Conservation (phyloP, 2,113 vertebrate species). For the Ophiodon elongatus region DNA sequence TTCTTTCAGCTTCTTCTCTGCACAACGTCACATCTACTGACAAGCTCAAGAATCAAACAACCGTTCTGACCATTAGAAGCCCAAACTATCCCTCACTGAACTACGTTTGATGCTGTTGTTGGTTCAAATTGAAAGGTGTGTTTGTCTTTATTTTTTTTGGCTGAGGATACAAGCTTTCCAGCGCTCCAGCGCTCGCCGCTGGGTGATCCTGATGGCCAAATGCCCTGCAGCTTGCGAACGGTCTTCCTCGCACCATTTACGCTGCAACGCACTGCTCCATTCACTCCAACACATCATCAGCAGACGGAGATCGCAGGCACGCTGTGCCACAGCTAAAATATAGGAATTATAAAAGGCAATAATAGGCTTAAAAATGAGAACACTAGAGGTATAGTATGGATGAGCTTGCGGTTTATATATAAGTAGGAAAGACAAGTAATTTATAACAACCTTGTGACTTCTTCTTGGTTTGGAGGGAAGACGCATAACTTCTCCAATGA, state of each 20-base stretch:
- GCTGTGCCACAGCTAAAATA: conserved; percentile 57
- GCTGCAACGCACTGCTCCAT: conserved; percentile 82
- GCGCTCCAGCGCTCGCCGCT: conserved; percentile 75
- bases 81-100: not conserved
- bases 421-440: not conserved
- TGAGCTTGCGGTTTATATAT: not conserved
- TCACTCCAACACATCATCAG: conserved; percentile 75
- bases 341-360: not conserved
- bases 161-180: conserved; percentile 92
- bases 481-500: conserved; percentile 83
- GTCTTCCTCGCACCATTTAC: conserved; percentile 63
- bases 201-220: conserved; percentile 71
- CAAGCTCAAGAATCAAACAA: conserved; percentile 76
- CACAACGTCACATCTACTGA: conserved; percentile 82
- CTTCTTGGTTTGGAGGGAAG: conserved; percentile 78
- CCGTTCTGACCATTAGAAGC: not conserved
- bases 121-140: not conserved
- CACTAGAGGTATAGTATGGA: not conserved
- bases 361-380: not conserved
- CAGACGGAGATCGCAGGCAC: conserved; percentile 19
- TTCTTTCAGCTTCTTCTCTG: conserved; percentile 69
- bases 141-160: not conserved
- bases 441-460: conserved; percentile 77
- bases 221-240: conserved; percentile 56
- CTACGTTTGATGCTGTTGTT: not conserved